A percentile compares a stretch with the other conserved stretches of the same genome.
These are phyloP conservation scores for Gortyna flavago DNA, from an alignment of 2,888 invertebrate genomes.

Conservation along the genomic window DNA sequence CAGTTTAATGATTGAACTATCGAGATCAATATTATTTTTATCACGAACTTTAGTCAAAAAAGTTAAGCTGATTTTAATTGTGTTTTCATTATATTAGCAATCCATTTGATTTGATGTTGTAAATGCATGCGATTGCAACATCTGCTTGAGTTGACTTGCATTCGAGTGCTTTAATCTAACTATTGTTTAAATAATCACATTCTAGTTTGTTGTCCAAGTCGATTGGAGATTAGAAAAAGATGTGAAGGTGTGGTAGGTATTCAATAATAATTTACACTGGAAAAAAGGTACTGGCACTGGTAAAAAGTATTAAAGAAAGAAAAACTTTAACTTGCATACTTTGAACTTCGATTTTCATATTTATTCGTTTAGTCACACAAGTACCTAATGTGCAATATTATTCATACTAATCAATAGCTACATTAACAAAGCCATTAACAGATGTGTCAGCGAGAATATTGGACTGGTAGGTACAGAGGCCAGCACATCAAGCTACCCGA, in stretches of 20 bases:
- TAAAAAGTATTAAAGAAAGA: no score
- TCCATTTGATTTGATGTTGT: background rate
- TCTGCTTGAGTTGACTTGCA: background rate
- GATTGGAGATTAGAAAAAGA: background rate
- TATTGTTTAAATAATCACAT: background rate
- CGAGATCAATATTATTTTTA: background rate
- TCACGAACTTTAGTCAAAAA: background rate
- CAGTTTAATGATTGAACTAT: background rate
- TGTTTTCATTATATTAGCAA: background rate
- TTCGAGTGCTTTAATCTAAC: background rate
- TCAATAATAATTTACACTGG: background rate
- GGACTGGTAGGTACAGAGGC: slow-evolving; percentile 32
- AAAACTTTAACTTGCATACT: slow-evolving; percentile 11
- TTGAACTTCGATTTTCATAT: slow-evolving; percentile 21
- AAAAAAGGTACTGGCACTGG: no score
- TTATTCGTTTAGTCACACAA: background rate
- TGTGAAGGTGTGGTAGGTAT: background rate
- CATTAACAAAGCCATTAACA: slow-evolving; percentile 36
- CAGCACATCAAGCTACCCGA: no score
- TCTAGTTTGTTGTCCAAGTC: background rate
- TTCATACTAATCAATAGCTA: slow-evolving; percentile 38
- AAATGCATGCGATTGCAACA: background rate
- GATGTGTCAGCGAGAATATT: slow-evolving; percentile 30
- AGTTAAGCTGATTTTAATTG: background rate
- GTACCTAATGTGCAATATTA: slow-evolving; percentile 21